phyloP scores from a whole-genome alignment of 2,113 vertebrate species.

The Riparia riparia region DNA sequence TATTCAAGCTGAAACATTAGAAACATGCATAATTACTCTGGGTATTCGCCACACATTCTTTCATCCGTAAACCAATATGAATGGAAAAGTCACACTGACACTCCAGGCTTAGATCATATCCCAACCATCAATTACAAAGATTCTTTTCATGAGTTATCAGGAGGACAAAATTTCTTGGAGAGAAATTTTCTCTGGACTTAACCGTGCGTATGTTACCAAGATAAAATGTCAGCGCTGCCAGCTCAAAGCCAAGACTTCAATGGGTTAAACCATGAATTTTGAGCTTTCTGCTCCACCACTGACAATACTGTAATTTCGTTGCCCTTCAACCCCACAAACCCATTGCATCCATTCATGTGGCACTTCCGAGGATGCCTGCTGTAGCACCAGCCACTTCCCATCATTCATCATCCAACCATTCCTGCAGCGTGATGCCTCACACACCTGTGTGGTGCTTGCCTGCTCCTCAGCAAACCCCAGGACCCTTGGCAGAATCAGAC shows the following conservation, averaged over 20 bases:
- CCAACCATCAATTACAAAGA: neutral
- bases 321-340: neutral
- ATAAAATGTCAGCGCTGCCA: neutral
- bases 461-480: neutral
- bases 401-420: accelerated
- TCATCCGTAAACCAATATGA: conserved; percentile 44
- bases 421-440: neutral
- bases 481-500: neutral
- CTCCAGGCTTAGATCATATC: neutral
- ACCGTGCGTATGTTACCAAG: neutral
- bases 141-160: neutral
- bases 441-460: neutral
- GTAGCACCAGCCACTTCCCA: neutral
- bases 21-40: conserved; percentile 66
- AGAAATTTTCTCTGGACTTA: neutral
- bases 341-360: neutral
- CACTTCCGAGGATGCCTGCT: neutral
- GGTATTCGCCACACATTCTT: conserved; percentile 53
- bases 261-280: neutral
- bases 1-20: conserved; percentile 70
- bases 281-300: neutral
- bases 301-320: neutral
- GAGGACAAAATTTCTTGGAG: neutral
- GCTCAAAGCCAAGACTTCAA: neutral
- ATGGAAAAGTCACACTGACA: conserved; percentile 56